Base-by-base conservation (phyloP, 2,113 vertebrate species). In the Hydrochoerus hydrochaeris region DNA sequence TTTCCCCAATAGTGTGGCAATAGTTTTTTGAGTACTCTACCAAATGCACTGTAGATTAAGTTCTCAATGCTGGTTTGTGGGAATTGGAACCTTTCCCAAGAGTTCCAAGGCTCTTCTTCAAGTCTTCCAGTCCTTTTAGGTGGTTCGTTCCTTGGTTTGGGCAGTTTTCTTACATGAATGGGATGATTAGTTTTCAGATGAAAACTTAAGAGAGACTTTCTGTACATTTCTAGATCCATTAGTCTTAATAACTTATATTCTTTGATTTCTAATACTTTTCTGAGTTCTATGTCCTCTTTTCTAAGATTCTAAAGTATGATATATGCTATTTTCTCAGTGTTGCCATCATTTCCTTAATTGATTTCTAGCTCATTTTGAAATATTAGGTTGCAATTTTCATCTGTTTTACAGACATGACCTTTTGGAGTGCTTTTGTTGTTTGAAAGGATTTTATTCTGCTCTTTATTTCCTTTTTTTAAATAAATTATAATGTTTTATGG, bases 351-450 rank as follows among this genome's bases (percentile, higher is more conserved):
- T 94, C 82, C 83, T 89, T 91, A 94, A 95, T 90, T 90, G 71
- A 88, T 89, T 97, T 97, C 78, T 86, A 89, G 58, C 77, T 96
- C 49, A 85, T 83, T 97, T 97, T 93, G 38, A 96, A 97, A 93
- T 88, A 92, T 86, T 97, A 91, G 26, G 62, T 94, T 95, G 78
- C 38, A 62, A 26, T 91, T 97, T 93, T 97, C 62, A 85, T 96
- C 52, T 92, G 69, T 96, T 88, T 96, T 95, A 91, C 86, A 94
- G 78, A 83, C 71, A n/a, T 93, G 96, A 94, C 86, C 9, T 96
- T 97, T 97, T 89, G 63, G 71, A 62, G 26, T 83, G 73, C 65
- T 89, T 96, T 95, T 78, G 62, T 92, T 96, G 71, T 85, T 90
- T 91, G n/a, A 95, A 95, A 93, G 28, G 73, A 96, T 86, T 32